These are phyloP conservation scores for Tylochromis polylepis DNA, from an alignment of 2,113 vertebrate genomes.

Conservation along the genomic window DNA sequence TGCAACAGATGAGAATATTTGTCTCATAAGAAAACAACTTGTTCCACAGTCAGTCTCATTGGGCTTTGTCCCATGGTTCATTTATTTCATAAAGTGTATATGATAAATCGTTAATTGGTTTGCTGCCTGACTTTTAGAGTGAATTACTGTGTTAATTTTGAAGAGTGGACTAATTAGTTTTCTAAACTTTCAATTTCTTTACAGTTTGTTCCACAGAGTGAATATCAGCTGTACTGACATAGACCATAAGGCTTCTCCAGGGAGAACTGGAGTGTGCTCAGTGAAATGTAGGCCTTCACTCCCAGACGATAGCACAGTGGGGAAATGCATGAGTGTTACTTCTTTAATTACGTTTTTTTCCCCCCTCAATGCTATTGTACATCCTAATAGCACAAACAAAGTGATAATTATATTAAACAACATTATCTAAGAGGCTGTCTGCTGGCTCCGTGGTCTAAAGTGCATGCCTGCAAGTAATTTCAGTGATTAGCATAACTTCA, in stretches of 20 bases:
- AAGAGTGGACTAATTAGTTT: background rate
- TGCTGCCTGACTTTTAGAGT: background rate
- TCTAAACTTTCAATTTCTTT: background rate
- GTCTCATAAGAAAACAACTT: background rate
- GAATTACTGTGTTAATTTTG: background rate
- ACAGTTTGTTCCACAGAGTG: background rate
- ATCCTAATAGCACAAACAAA: background rate
- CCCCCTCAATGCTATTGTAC: background rate
- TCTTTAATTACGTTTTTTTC: background rate
- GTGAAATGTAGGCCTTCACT: background rate
- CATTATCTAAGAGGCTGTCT: background rate
- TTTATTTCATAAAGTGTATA: background rate
- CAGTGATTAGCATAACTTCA: conserved; percentile 22
- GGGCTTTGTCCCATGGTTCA: background rate
- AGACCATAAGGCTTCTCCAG: background rate
- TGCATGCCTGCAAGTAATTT: conserved; percentile 4
- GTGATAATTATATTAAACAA: conserved; percentile 7
- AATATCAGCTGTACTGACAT: background rate
- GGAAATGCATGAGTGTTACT: background rate
- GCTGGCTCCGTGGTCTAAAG: background rate
- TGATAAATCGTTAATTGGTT: background rate
- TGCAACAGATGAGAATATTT: background rate
- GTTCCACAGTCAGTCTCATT: background rate
- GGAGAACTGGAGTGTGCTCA: background rate
- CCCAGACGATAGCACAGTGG: background rate